These are phyloP conservation scores for Stictocephala bisonia DNA, from an alignment of 2,888 invertebrate species.

Conservation along the genomic window DNA sequence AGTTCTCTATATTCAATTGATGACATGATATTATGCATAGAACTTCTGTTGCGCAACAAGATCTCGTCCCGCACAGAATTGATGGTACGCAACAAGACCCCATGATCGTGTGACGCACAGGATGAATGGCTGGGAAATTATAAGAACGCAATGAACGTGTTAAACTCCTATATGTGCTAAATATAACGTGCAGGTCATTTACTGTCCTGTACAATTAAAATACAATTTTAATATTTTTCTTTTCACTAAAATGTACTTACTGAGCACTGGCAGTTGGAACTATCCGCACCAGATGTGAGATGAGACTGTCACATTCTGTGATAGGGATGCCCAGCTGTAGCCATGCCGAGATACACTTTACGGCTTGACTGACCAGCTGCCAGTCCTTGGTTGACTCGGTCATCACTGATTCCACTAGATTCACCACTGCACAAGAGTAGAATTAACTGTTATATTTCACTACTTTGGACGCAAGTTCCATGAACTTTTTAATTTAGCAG, in stretches of 20 bases:
- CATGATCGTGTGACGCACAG: no score
- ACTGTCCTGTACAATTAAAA: no score
- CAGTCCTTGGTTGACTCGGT: constrained; percentile 48
- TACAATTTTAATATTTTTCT: no score
- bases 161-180: no score
- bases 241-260: constrained; percentile 46
- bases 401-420: constrained; percentile 62
- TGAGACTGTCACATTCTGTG: constrained; percentile 58
- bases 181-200: no score
- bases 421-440: constrained; percentile 58
- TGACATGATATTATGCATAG: no score
- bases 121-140: no score
- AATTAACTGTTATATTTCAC: constrained; percentile 21
- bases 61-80: no score
- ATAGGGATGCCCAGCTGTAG: constrained; percentile 68
- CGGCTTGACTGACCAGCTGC: constrained; percentile 64
- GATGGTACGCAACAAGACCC: no score
- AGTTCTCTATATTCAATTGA: no score
- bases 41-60: no score
- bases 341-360: constrained; percentile 72
- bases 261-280: constrained; percentile 52
- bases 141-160: no score
- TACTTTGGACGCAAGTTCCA: background rate
- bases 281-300: constrained; percentile 57
- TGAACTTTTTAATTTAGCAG: background rate